Base-by-base conservation (phyloP, 30 jellyfish, hydroid and myxozoan species). In the Turritopsis dohrnii region DNA sequence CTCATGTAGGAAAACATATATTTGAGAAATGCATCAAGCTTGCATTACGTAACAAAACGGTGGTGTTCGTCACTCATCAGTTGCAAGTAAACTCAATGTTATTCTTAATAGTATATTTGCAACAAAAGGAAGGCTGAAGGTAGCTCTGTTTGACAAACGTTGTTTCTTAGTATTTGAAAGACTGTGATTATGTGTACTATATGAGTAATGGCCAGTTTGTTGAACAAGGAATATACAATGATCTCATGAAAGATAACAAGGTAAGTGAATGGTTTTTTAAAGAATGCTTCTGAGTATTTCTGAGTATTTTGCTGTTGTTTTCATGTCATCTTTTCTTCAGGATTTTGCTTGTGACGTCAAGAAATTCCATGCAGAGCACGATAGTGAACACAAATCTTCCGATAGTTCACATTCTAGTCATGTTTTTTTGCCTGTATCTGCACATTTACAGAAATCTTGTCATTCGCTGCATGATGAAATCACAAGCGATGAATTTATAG, bases 21-120 rank as follows among this genome's bases (percentile, higher is more conserved):
- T 90, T 91, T 75, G 92, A 90, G 74, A 71, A 75, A 93, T 83
- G 72, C 23, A 81, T 53, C 74, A 74, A 86, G 60, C 83, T 71
- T 52, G 24, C 26, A 30, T 89, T 90, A 21, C 79, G 73, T 7
- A 84, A 79, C 25, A 90, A 90, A 82, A 83, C 97, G 18, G 94
- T 90, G 72, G 54, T 90, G 18, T 82, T 90, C 21, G 92, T 86
- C 16, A 90, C 97, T 1, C 97, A 90, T 90, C 97, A 90, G 54
- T 83, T 90, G 75, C 97, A 89, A 86, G 96, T 89, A 71, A 28
- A 29, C 60, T 41, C 13, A 41, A 41, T 13, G 13, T 41, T 3
- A 41, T 41, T 76, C 8, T n/a, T 26, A 22, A 69, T 5, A 23
- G 83, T 74, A 1, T 21, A 17, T 3, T 41, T 41, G 5, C 13